Percentiles rank a stretch among this genome's conserved stretches.
Conservation (phyloP, 2,888 invertebrate genomes). For the Oasisia sp. region DNA sequence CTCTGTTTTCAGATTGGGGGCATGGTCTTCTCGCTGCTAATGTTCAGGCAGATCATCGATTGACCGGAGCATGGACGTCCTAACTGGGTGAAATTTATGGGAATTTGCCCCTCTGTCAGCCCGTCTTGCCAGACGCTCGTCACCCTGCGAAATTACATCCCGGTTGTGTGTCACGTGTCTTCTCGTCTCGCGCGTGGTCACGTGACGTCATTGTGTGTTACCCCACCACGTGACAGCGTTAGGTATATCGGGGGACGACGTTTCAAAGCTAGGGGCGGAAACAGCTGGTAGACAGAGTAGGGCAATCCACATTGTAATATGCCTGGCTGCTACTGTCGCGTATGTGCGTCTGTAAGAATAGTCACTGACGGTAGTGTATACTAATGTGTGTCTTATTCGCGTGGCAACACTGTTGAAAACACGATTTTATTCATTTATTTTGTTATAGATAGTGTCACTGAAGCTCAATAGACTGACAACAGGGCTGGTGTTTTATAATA, state of each 20-base stretch:
- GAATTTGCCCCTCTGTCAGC: too few relatives aligned
- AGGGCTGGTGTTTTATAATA: background rate
- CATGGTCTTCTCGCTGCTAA: constrained; percentile 19
- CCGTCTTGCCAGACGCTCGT: background rate
- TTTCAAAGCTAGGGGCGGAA: background rate
- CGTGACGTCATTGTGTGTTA: background rate
- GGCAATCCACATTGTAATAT: background rate
- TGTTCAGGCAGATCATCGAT: background rate
- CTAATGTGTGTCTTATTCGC: background rate
- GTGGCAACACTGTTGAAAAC: background rate
- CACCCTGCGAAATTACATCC: background rate
- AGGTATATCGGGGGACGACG: background rate
- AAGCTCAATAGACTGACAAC: background rate
- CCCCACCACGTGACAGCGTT: background rate
- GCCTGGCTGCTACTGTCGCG: background rate
- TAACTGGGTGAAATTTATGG: background rate
- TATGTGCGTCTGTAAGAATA: background rate
- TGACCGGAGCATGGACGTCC: background rate
- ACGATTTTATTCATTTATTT: background rate
- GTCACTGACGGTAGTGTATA: background rate
- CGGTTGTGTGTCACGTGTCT: background rate
- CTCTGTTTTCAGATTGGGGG: constrained; percentile 20
- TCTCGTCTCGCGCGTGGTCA: background rate
- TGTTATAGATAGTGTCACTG: background rate
- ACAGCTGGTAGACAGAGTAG: background rate